These are phyloP conservation scores for Cordilura impudica DNA, from an alignment of 2,888 invertebrate genomes.

Conservation along the genomic window DNA sequence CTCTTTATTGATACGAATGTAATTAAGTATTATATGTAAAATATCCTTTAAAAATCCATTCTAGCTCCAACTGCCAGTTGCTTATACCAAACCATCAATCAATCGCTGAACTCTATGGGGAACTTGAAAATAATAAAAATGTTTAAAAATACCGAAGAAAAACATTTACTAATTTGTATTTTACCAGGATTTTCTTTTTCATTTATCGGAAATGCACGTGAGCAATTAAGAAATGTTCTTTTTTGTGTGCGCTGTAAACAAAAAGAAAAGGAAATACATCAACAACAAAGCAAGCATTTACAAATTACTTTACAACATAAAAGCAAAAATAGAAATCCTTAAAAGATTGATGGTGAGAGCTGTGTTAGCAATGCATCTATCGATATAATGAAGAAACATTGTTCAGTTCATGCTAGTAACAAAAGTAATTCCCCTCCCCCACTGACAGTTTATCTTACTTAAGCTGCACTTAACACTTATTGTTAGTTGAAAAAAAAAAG, in stretches of 20 bases:
- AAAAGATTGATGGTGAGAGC: conserved; percentile 53
- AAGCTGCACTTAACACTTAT: conserved; percentile 54
- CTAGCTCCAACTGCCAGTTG: too few species aligned
- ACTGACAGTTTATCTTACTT: conserved; percentile 55
- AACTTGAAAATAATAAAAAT: too few species aligned
- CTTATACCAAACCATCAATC: too few species aligned
- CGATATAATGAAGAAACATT: background rate
- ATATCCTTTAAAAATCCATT: too few species aligned
- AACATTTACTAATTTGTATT: too few species aligned
- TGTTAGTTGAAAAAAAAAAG: too few species aligned
- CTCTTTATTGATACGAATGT: too few species aligned
- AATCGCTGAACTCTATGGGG: too few species aligned
- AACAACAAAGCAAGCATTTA: conserved; percentile 48
- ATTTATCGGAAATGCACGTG: conserved; percentile 44
- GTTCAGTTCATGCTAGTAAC: background rate
- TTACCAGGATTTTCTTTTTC: conserved; percentile 23
- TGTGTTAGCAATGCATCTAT: conserved; percentile 44
- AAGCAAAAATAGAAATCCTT: conserved; percentile 49
- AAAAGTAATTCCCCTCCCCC: conserved; percentile 7
- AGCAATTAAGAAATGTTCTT: conserved; percentile 44
- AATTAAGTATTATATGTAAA: too few species aligned
- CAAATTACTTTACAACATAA: conserved; percentile 58
- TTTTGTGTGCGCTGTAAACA: background rate
- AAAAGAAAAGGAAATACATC: background rate
- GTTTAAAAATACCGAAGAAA: too few species aligned